These are phyloP conservation scores for Zapornia atra DNA, from an alignment of 2,113 vertebrate genomes.

Conservation along the genomic window DNA sequence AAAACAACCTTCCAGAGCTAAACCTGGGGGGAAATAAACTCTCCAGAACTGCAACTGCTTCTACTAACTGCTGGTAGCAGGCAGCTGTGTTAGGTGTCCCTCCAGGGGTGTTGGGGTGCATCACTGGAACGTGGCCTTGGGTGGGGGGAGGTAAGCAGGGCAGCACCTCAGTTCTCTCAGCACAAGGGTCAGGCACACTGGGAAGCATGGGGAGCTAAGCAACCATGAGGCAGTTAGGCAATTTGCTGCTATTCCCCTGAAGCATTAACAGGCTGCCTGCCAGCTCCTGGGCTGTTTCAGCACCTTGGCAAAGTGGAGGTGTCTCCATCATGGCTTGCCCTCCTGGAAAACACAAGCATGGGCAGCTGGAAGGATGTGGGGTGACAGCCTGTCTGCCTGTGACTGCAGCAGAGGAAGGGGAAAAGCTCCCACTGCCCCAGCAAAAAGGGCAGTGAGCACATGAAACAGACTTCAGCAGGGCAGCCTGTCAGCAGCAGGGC, in stretches of 20 bases:
- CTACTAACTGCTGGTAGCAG: not conserved
- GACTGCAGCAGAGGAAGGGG: not conserved
- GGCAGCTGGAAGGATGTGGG: not conserved
- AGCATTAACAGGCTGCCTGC: not conserved
- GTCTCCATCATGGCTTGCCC: fast-evolving
- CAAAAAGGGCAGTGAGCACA: not conserved
- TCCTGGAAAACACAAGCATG: not conserved
- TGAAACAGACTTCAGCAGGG: not conserved
- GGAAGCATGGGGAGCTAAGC: not conserved
- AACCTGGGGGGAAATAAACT: not conserved
- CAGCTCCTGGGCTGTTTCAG: not conserved
- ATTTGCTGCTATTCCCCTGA: not conserved
- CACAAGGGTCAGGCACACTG: not conserved
- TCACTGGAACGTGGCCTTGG: fast-evolving
- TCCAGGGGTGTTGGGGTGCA: fast-evolving
- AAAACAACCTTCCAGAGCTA: not conserved
- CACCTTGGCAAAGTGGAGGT: not conserved
- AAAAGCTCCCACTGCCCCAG: not conserved
- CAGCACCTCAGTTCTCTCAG: not conserved
- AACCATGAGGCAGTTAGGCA: not conserved
- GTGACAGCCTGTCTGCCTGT: not conserved
- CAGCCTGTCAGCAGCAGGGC: not conserved
- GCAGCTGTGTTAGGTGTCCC: not conserved
- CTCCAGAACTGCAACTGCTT: not conserved
- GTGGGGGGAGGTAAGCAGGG: not conserved